Percentiles rank a stretch among this genome's conserved stretches.
Evolutionary conservation across 2,113 vertebrate genomes (phyloP).

Genomic region (Otolemur garnettii): DNA sequence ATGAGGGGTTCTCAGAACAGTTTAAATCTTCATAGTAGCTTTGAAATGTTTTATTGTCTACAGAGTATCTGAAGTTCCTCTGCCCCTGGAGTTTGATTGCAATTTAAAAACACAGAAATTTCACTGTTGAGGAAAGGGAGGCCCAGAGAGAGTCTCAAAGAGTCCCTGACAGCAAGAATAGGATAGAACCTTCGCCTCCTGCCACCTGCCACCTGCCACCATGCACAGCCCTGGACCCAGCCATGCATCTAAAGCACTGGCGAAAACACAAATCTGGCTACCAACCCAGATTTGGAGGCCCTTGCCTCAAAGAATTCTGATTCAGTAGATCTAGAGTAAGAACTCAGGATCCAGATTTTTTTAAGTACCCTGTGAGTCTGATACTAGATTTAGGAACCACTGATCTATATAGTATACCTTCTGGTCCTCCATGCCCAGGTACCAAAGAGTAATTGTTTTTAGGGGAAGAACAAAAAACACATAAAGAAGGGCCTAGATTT

Average conservation of each 20-base stretch:
- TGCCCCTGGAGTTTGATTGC: not conserved
- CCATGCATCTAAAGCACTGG: not conserved
- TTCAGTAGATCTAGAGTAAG: not conserved
- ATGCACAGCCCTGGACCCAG: no score
- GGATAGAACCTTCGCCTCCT: not conserved
- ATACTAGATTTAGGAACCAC: not conserved
- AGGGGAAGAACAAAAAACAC: not conserved
- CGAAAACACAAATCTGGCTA: not conserved
- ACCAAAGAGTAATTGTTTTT: not conserved
- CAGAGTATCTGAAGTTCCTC: not conserved
- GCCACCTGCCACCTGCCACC: not conserved
- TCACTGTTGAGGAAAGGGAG: slow-evolving; percentile 12
- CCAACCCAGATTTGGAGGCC: not conserved
- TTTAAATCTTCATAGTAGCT: not conserved
- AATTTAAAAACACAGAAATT: slow-evolving; percentile 24
- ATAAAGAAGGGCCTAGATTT: not conserved
- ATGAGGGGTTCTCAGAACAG: not conserved
- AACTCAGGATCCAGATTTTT: not conserved
- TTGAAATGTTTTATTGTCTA: not conserved
- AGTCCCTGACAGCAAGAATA: not conserved
- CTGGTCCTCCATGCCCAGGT: not conserved
- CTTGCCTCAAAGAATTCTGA: not conserved
- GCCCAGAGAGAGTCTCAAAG: not conserved
- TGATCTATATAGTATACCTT: not conserved
- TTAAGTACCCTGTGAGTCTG: not conserved